These are phyloP conservation scores for Theretra japonica DNA, from an alignment of 2,888 invertebrate genomes.

Conservation along the genomic window DNA sequence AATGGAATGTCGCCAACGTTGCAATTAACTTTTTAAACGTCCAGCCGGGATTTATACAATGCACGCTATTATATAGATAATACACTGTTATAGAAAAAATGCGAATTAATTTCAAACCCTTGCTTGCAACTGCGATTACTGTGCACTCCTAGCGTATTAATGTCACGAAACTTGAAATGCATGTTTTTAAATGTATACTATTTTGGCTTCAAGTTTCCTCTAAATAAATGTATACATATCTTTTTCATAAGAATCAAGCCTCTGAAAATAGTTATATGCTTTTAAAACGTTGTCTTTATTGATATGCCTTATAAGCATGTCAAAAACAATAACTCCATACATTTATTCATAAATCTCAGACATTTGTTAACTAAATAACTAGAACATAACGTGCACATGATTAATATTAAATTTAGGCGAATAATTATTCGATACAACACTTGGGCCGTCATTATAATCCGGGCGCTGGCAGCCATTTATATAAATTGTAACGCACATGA, in stretches of 20 bases:
- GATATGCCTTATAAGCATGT: neutral
- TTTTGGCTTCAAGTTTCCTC: too few relatives aligned
- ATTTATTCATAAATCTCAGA: neutral
- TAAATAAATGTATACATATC: too few relatives aligned
- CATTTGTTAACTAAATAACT: neutral
- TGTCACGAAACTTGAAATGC: neutral
- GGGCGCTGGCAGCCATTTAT: conserved; percentile 38
- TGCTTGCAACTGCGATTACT: neutral
- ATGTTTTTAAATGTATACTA: neutral
- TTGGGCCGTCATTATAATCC: conserved; percentile 32
- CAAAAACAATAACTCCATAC: neutral
- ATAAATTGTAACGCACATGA: conserved; percentile 25
- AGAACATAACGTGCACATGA: neutral
- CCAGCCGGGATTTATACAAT: conserved; percentile 40
- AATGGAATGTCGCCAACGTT: conserved; percentile 53
- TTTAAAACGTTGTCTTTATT: neutral
- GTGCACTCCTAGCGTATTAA: too few relatives aligned
- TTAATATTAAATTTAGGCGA: neutral
- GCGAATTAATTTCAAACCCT: neutral
- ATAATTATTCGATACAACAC: neutral
- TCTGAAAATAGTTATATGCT: too few relatives aligned
- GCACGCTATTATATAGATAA: conserved; percentile 38
- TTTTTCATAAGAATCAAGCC: too few relatives aligned
- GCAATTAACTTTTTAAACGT: conserved; percentile 56
- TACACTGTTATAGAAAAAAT: neutral